phyloP scores from a whole-genome alignment of 2,113 vertebrate species.

The Anoura caudifer region DNA sequence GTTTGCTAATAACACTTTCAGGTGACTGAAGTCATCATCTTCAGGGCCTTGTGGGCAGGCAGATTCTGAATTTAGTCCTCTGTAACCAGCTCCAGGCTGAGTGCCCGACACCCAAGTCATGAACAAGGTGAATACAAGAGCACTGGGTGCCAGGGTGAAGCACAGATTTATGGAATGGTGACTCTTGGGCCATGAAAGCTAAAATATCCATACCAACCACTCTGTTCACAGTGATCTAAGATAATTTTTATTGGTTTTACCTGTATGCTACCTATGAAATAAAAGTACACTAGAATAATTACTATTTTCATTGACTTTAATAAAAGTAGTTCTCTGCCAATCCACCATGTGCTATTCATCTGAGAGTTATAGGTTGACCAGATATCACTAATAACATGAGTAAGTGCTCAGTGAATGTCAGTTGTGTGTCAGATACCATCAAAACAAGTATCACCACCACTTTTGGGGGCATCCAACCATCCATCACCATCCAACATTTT shows the following conservation, averaged over 20 bases:
- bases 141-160: background rate
- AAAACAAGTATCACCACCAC: background rate
- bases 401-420: background rate
- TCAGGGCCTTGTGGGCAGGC: background rate
- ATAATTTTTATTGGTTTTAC: background rate
- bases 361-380: background rate
- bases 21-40: conserved; percentile 41
- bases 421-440: background rate
- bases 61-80: background rate
- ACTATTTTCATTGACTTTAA: background rate
- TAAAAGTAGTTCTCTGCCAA: background rate
- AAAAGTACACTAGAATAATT: background rate
- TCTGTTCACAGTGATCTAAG: background rate
- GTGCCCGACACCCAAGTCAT: background rate
- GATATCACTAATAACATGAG: background rate
- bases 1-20: conserved; percentile 33
- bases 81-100: background rate
- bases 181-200: background rate
- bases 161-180: background rate
- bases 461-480: too few relatives aligned
- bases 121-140: background rate
- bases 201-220: background rate
- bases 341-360: background rate
- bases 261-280: background rate
- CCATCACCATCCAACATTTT: too few relatives aligned